Evolutionary conservation across 2,888 invertebrate species (phyloP).

Genomic region (Zonitis immaculata): DNA sequence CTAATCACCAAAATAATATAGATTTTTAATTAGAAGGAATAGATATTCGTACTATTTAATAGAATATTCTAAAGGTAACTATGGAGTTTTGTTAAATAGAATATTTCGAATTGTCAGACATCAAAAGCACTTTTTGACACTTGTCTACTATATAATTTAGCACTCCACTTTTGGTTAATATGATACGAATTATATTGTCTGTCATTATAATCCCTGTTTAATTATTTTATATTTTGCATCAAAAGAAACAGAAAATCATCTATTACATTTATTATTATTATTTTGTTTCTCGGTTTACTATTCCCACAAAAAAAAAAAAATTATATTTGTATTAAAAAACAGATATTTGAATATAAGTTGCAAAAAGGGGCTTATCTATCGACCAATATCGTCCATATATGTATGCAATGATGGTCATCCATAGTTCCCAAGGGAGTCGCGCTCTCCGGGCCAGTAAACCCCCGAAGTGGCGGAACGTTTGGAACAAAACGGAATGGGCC

Average conservation of each 20-base stretch:
- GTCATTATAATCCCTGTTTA: constrained; percentile 16
- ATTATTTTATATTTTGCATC: constrained; percentile 8
- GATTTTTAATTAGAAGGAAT: no score
- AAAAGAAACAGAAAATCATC: not conserved
- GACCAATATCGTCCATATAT: constrained; percentile 23
- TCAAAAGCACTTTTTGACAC: not conserved
- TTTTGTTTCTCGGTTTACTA: no score
- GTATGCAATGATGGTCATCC: constrained; percentile 25
- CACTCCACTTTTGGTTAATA: constrained; percentile 8
- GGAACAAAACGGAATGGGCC: constrained; percentile 17
- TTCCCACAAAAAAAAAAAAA: no score
- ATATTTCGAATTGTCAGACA: not conserved
- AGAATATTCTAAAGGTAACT: no score
- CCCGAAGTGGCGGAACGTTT: constrained; percentile 17
- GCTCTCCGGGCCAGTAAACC: constrained; percentile 20
- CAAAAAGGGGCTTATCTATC: constrained; percentile 22
- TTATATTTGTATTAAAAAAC: no score
- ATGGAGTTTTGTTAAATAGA: not conserved
- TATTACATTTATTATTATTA: not conserved
- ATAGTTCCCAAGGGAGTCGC: constrained; percentile 22
- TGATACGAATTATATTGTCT: constrained; percentile 14
- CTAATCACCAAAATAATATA: no score
- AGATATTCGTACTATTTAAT: no score
- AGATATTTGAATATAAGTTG: constrained; percentile 8
- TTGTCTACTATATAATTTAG: not conserved